Percentiles rank a stretch among this genome's conserved stretches.
These are phyloP conservation scores for Ceyx melanurus DNA, from an alignment of 2,113 vertebrate species.

Conservation along the genomic window DNA sequence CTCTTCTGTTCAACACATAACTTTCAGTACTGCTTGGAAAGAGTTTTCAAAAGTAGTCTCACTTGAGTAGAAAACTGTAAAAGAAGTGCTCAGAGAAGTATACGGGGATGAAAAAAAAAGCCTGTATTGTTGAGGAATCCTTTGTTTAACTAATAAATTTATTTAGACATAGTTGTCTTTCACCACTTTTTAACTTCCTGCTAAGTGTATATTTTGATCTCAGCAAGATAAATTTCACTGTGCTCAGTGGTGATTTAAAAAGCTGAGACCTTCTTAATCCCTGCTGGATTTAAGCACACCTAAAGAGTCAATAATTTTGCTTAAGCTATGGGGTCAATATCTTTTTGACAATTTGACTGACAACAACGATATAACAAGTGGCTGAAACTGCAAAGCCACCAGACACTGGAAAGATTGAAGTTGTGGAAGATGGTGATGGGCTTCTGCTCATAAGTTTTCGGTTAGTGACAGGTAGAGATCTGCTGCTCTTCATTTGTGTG, in stretches of 20 bases:
- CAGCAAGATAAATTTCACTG: background rate
- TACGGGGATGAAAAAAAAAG: no score
- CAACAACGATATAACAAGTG: background rate
- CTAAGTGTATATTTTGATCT: background rate
- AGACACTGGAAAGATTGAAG: background rate
- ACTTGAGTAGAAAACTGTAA: background rate
- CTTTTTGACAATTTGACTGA: background rate
- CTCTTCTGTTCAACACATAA: background rate
- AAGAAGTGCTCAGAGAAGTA: background rate
- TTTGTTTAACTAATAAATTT: constrained; percentile 21
- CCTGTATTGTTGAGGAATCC: background rate
- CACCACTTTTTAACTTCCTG: background rate
- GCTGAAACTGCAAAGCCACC: background rate
- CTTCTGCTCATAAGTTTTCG: background rate
- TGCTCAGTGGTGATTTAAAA: background rate
- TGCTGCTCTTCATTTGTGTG: background rate
- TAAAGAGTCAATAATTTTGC: background rate
- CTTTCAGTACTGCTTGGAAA: background rate
- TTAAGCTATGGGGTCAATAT: background rate
- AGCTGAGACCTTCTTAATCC: background rate
- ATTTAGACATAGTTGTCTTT: background rate
- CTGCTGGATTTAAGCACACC: background rate
- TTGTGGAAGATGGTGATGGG: background rate
- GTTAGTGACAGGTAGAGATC: background rate
- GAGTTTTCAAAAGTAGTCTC: background rate